These are phyloP conservation scores for Zapus hudsonius DNA, from an alignment of 2,113 vertebrate species.

Conservation along the genomic window DNA sequence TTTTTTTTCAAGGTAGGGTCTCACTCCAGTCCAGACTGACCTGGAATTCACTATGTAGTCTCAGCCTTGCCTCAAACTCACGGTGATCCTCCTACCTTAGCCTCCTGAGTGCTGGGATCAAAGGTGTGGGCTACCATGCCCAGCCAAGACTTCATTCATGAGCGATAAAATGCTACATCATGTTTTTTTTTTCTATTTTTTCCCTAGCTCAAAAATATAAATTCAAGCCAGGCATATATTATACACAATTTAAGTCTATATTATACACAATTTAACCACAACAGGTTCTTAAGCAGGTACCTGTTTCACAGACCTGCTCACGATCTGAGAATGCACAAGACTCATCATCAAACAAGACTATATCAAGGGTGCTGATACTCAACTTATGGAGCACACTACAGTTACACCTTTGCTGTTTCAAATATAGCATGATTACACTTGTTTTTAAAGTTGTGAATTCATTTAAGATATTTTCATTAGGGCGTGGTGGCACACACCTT, in stretches of 20 bases:
- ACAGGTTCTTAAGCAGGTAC: not conserved
- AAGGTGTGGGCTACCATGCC: too few relatives aligned
- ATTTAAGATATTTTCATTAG: not conserved
- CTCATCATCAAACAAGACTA: constrained; percentile 32
- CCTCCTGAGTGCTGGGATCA: too few relatives aligned
- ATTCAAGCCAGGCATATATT: not conserved
- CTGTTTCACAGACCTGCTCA: not conserved
- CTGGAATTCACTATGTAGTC: too few relatives aligned
- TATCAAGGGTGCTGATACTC: not conserved
- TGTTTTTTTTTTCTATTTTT: constrained; percentile 22
- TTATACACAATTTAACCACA: not conserved
- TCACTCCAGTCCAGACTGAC: too few relatives aligned
- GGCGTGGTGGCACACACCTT: too few relatives aligned
- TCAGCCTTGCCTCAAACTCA: too few relatives aligned
- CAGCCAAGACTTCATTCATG: too few relatives aligned
- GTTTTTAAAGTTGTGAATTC: constrained; percentile 44
- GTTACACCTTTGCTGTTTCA: not conserved
- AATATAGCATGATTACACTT: constrained; percentile 31
- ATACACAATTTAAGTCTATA: too few relatives aligned
- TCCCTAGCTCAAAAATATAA: constrained; percentile 41
- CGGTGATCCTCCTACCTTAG: too few relatives aligned
- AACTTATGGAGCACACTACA: constrained; percentile 48
- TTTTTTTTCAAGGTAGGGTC: too few relatives aligned
- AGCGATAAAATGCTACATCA: constrained; percentile 25
- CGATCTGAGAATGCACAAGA: not conserved